Conservation (phyloP, 2,888 invertebrate genomes). For the Morinoia aosen region DNA sequence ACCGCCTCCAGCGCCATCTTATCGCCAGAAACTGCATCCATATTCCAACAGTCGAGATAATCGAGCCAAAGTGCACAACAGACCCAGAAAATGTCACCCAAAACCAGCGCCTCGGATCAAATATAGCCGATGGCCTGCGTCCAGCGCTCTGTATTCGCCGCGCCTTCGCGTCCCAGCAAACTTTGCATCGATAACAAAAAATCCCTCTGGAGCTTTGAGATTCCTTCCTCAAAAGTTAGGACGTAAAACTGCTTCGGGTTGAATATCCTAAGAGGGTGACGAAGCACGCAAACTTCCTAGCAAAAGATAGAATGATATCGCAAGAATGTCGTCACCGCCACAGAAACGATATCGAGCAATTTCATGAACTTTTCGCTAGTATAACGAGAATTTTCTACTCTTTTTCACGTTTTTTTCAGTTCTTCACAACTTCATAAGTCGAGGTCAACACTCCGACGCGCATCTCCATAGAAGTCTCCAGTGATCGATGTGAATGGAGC, state of each 20-base stretch:
- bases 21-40: background rate
- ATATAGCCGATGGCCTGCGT: constrained; percentile 2
- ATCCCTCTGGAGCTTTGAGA: constrained; percentile 36
- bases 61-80: background rate
- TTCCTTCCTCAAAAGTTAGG: constrained; percentile 34
- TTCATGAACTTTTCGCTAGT: background rate
- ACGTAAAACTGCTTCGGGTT: constrained; percentile 44
- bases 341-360: background rate
- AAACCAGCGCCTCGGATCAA: background rate
- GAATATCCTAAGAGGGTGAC: constrained; percentile 52
- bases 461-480: too few species aligned
- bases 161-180: constrained; percentile 2
- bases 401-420: background rate
- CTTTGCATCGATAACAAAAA: constrained; percentile 42
- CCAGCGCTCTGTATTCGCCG: background rate
- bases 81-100: background rate
- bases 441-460: too few species aligned
- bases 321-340: background rate
- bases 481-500: too few species aligned
- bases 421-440: too few species aligned
- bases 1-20: background rate
- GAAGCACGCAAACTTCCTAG: background rate
- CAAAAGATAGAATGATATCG: constrained; percentile 5
- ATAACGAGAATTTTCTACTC: background rate
- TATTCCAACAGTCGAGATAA: constrained; percentile 4